Conservation (phyloP, 2,888 invertebrate genomes). For the Bombylius major region DNA sequence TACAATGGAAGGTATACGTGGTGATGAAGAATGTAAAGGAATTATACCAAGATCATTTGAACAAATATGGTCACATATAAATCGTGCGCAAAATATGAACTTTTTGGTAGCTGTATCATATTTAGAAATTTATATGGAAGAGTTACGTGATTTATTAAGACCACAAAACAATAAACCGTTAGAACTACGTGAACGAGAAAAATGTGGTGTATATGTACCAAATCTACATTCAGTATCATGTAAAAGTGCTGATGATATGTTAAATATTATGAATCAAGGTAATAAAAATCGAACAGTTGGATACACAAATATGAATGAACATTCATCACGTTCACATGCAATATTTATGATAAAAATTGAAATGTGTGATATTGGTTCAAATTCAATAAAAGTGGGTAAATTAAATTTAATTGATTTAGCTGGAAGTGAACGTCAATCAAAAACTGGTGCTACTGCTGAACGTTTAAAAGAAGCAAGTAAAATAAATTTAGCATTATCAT, state of each 20-base stretch:
- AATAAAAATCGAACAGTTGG: constrained; percentile 91
- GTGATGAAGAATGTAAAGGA: constrained; percentile 54
- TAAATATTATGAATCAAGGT: constrained; percentile 84
- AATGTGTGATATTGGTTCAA: constrained; percentile 62
- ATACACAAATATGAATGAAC: constrained; percentile 96
- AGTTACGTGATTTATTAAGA: constrained; percentile 64
- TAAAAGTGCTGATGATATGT: constrained; percentile 86
- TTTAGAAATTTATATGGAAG: constrained; percentile 93
- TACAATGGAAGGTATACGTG: constrained; percentile 56
- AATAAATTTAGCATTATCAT: constrained; percentile 91
- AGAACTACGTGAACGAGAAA: constrained; percentile 52
- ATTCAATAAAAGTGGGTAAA: constrained; percentile 66
- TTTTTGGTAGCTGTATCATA: constrained; percentile 94
- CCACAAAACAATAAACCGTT: constrained; percentile 39
- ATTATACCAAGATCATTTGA: constrained; percentile 94
- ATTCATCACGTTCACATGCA: constrained; percentile 94
- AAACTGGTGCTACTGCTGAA: constrained; percentile 90
- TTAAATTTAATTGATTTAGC: constrained; percentile 96
- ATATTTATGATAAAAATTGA: constrained; percentile 97
- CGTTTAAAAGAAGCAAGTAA: constrained; percentile 91
- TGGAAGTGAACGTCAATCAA: constrained; percentile 93
- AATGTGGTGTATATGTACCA: constrained; percentile 84
- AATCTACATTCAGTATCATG: constrained; percentile 91
- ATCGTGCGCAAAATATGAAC: constrained; percentile 79
- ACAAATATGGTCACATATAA: constrained; percentile 93